Evolutionary conservation across 2,797 vertebrate species (phyloP).

Genomic region (Pogoniulus pusillus): DNA sequence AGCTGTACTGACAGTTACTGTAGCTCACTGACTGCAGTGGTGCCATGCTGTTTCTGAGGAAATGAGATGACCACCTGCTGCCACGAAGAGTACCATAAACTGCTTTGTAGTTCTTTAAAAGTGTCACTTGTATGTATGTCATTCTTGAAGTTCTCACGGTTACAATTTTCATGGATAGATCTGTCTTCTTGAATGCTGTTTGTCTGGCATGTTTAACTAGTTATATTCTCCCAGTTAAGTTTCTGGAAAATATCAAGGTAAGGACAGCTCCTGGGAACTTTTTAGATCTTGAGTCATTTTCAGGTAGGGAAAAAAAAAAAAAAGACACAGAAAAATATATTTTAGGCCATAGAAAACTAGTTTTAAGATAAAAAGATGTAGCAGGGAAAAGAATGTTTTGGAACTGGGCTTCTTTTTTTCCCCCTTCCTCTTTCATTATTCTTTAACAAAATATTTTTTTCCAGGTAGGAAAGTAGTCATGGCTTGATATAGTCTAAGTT

Average conservation of each 20-base stretch:
- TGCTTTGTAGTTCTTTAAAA: neutral
- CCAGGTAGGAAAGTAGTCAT: neutral
- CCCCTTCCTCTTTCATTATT: neutral
- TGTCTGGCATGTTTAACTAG: neutral
- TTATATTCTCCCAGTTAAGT: neutral
- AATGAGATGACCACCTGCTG: conserved; percentile 13
- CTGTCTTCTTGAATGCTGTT: neutral
- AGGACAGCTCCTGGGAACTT: neutral
- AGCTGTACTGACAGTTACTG: neutral
- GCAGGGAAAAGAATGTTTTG: neutral
- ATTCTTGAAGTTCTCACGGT: neutral
- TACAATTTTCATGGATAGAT: neutral
- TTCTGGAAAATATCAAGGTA: neutral
- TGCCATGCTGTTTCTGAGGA: neutral
- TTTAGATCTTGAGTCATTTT: neutral
- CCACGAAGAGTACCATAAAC: neutral
- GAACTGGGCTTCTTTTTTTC: neutral
- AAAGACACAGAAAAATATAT: neutral
- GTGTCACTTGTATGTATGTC: neutral
- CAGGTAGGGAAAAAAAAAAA: neutral
- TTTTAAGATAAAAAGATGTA: neutral
- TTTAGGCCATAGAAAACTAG: neutral
- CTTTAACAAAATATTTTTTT: neutral
- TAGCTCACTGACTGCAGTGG: neutral
- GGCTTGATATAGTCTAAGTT: neutral